These are phyloP conservation scores for Eriocheir sinensis DNA, from an alignment of 1,140 invertebrate species.

Conservation along the genomic window DNA sequence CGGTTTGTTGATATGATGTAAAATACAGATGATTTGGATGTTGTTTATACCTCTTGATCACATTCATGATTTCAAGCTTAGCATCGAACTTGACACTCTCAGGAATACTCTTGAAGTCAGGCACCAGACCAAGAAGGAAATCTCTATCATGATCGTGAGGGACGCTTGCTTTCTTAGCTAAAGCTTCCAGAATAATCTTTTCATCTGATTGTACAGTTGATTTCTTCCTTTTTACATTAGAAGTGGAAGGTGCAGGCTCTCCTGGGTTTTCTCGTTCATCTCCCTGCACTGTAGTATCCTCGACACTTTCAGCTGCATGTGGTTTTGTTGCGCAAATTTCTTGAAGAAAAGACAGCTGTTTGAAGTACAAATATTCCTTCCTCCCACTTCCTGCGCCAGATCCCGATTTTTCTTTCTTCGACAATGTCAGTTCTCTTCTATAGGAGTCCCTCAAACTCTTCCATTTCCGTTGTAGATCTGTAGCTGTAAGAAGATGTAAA, in stretches of 20 bases:
- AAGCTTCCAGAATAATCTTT: conserved; percentile 30
- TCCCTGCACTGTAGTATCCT: too few relatives aligned
- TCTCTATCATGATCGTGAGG: conserved; percentile 36
- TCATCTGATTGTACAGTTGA: conserved; percentile 42
- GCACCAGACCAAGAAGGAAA: conserved; percentile 50
- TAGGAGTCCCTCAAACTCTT: conserved; percentile 67
- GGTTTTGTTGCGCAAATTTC: too few relatives aligned
- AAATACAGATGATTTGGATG: conserved; percentile 35
- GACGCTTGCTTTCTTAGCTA: conserved; percentile 29
- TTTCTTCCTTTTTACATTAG: conserved; percentile 31
- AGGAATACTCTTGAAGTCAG: conserved; percentile 48
- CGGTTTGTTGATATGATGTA: neutral
- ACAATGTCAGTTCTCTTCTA: conserved; percentile 46
- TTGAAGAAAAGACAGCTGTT: conserved; percentile 59
- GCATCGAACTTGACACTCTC: conserved; percentile 42
- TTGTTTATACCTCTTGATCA: conserved; percentile 46
- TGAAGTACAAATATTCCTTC: conserved; percentile 63
- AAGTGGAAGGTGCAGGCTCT: neutral
- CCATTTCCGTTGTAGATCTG: conserved; percentile 50
- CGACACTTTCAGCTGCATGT: too few relatives aligned
- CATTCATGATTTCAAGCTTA: conserved; percentile 43
- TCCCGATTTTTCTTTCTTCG: conserved; percentile 59
- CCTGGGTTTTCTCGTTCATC: too few relatives aligned
- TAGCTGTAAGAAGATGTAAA: conserved; percentile 50
- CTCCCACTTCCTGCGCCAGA: conserved; percentile 50